phyloP scores from a whole-genome alignment of 2,888 invertebrate species.

The Scaptomyza tumidula region DNA sequence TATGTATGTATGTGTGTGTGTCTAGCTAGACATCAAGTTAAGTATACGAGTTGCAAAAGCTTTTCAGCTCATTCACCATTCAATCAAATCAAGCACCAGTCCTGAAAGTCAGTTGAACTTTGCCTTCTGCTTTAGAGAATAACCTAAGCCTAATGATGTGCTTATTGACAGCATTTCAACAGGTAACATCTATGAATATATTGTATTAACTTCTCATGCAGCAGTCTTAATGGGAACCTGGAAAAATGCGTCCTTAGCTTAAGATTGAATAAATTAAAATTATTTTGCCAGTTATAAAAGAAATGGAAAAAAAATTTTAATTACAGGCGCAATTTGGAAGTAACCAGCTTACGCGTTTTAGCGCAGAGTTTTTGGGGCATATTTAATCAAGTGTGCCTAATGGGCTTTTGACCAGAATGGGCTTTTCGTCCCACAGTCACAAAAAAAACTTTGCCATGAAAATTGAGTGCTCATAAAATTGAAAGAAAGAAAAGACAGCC shows the following conservation, averaged over 20 bases:
- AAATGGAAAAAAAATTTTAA: slow-evolving; percentile 5
- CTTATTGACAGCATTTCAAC: slow-evolving; percentile 46
- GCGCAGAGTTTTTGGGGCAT: slow-evolving; percentile 41
- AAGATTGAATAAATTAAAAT: slow-evolving; percentile 50
- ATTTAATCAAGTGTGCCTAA: slow-evolving; percentile 70
- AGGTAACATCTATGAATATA: not conserved
- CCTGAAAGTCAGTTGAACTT: slow-evolving; percentile 48
- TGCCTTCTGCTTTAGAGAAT: slow-evolving; percentile 30
- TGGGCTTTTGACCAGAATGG: slow-evolving; percentile 32
- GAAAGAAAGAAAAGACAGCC: slow-evolving; percentile 37
- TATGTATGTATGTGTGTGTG: slow-evolving; percentile 2
- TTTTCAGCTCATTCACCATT: slow-evolving; percentile 52
- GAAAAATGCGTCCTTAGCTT: slow-evolving; percentile 30
- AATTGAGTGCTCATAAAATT: slow-evolving; percentile 65
- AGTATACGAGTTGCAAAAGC: slow-evolving; percentile 46
- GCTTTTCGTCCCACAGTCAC: slow-evolving; percentile 45
- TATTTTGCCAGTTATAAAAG: slow-evolving; percentile 28
- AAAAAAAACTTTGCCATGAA: slow-evolving; percentile 71
- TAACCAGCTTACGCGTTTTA: slow-evolving; percentile 14
- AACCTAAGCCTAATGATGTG: slow-evolving; percentile 44
- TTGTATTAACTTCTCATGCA: slow-evolving; percentile 2
- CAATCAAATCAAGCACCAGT: slow-evolving; percentile 55
- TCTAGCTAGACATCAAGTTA: slow-evolving; percentile 41
- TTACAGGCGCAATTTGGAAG: slow-evolving; percentile 21
- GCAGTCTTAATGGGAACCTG: slow-evolving; percentile 13